phyloP scores from a whole-genome alignment of 2,113 vertebrate species.

The Columba janthina region DNA sequence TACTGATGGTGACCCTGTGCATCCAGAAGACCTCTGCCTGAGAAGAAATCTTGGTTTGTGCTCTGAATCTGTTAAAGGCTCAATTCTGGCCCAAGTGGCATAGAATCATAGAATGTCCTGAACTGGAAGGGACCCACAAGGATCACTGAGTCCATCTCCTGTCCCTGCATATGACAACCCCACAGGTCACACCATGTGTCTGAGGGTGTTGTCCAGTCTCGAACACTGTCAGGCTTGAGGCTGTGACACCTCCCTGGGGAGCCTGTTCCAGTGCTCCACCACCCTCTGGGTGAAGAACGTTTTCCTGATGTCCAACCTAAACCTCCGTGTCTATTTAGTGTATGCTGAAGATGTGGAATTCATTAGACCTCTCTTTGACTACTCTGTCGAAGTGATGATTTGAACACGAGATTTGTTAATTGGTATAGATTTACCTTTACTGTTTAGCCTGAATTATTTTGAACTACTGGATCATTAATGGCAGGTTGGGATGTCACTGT shows the following conservation, averaged over 20 bases:
- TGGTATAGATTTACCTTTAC: neutral
- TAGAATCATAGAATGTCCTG: neutral
- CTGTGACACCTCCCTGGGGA: too few relatives aligned
- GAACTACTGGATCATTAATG: neutral
- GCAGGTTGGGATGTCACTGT: neutral
- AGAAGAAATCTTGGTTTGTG: neutral
- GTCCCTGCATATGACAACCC: too few relatives aligned
- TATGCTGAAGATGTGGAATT: neutral
- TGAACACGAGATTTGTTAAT: neutral
- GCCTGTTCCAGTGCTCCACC: too few relatives aligned
- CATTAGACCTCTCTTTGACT: neutral
- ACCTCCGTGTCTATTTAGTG: neutral
- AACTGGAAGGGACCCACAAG: too few relatives aligned
- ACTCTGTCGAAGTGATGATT: neutral
- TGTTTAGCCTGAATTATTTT: neutral
- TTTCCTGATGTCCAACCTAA: too few relatives aligned
- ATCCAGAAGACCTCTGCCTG: neutral
- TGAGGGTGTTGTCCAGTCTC: too few relatives aligned
- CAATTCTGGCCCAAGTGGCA: neutral
- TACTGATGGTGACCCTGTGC: neutral
- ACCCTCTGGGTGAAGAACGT: too few relatives aligned
- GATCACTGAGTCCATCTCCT: too few relatives aligned
- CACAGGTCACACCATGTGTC: too few relatives aligned
- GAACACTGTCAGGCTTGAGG: too few relatives aligned
- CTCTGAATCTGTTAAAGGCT: neutral